Percentiles rank a stretch among this genome's conserved stretches.
These are phyloP conservation scores for Lepus oiostolus DNA, from an alignment of 2,797 vertebrate genomes.

Conservation along the genomic window DNA sequence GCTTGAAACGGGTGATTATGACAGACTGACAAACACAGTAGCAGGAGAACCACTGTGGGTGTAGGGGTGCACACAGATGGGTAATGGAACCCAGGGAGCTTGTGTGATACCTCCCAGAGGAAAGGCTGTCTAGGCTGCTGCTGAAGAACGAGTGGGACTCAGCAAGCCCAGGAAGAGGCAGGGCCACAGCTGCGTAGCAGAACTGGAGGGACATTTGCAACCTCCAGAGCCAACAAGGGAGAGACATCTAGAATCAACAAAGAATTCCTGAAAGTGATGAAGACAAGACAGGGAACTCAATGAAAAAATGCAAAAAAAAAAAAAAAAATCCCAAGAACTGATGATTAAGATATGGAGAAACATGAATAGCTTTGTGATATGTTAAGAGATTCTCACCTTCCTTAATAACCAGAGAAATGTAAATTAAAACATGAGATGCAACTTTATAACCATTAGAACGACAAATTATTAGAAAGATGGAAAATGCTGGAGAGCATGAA, in stretches of 20 bases:
- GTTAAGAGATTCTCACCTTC: not conserved
- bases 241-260: not conserved
- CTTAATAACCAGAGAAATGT: not conserved
- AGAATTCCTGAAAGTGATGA: not conserved
- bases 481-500: not conserved
- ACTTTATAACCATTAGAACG: not conserved
- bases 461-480: not conserved
- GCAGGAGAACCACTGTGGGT: too few relatives aligned
- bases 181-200: not conserved
- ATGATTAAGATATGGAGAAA: not conserved
- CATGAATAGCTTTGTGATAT: not conserved
- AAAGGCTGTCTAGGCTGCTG: not conserved
- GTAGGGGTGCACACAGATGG: not conserved
- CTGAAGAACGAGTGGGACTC: not conserved
- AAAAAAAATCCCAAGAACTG: not conserved
- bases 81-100: not conserved
- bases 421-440: not conserved
- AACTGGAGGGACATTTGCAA: not conserved
- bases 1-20: not conserved
- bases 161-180: not conserved
- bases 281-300: not conserved
- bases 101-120: fast-evolving
- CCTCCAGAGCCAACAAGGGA: not conserved
- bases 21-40: not conserved
- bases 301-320: not conserved